Conservation (phyloP, 2,113 vertebrate genomes). For the Psilopsiagon aymara region DNA sequence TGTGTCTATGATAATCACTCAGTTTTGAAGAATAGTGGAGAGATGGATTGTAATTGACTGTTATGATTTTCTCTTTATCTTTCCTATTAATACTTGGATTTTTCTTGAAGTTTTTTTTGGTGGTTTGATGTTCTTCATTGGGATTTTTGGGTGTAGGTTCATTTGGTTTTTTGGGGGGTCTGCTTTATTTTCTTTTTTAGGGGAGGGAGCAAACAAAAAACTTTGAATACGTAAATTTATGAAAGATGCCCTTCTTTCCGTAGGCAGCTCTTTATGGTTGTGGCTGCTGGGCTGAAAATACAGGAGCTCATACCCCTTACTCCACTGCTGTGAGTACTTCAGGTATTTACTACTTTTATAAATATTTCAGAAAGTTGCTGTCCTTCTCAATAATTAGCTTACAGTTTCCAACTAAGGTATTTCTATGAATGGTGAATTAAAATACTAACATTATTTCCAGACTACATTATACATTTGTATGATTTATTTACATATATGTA, state of each 20-base stretch:
- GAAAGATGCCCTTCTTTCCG: slow-evolving; percentile 1
- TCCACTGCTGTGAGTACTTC: slow-evolving; percentile 99
- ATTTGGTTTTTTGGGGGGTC: not conserved
- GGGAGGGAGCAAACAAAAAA: not conserved
- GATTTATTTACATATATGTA: not conserved
- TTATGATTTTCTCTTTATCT: not conserved
- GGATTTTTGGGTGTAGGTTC: not conserved
- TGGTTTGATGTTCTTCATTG: not conserved
- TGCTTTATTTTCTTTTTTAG: not conserved
- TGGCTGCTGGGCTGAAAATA: slow-evolving; percentile 99
- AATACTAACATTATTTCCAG: not conserved
- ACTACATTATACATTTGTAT: not conserved
- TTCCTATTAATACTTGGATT: not conserved
- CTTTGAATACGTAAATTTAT: not conserved
- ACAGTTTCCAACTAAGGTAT: not conserved
- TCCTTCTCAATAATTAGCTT: not conserved
- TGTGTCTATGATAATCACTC: not conserved
- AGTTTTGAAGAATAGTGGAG: not conserved
- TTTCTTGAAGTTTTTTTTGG: not conserved
- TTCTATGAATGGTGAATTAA: not conserved
- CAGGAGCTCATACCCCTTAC: slow-evolving; percentile 89
- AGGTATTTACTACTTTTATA: slow-evolving; percentile 89
- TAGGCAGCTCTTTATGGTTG: slow-evolving; percentile 99
- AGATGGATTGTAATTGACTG: not conserved
- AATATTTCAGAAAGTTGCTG: slow-evolving; percentile 67